Evolutionary conservation across 2,113 vertebrate species (phyloP).

Genomic region (Pterophyllum scalare): DNA sequence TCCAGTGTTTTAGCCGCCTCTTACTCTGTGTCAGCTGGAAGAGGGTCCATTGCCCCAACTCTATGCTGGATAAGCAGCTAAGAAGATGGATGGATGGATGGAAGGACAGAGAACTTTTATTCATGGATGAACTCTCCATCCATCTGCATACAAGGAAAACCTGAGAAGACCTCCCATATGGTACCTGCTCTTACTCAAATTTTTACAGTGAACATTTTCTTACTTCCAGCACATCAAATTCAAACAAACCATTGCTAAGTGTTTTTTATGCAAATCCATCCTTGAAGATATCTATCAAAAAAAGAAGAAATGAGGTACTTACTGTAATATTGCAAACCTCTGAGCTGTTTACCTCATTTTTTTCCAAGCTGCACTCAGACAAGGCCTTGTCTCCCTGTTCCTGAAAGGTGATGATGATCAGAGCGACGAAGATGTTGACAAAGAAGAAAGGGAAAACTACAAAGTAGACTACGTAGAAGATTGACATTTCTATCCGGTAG

Average conservation of each 20-base stretch:
- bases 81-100: no score
- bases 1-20: background rate
- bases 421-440: constrained; percentile 97
- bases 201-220: background rate
- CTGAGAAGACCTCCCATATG: background rate
- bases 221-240: background rate
- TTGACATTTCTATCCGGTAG: constrained; percentile 96
- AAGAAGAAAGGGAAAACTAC: constrained; percentile 99
- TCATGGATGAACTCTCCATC: no score
- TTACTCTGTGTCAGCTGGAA: background rate
- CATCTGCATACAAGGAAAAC: no score
- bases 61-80: no score
- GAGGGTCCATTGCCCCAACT: background rate
- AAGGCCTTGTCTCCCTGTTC: constrained; percentile 98
- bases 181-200: background rate
- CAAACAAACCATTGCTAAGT: background rate
- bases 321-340: background rate
- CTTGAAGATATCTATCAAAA: background rate
- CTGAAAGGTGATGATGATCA: constrained; percentile 99
- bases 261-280: background rate
- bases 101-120: no score
- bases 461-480: constrained; percentile 98
- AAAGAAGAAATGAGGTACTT: background rate
- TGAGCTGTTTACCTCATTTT: constrained; percentile 87
- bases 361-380: constrained; percentile 97